phyloP scores from a whole-genome alignment of 2,888 invertebrate genomes.

The Machimus atricapillus region DNA sequence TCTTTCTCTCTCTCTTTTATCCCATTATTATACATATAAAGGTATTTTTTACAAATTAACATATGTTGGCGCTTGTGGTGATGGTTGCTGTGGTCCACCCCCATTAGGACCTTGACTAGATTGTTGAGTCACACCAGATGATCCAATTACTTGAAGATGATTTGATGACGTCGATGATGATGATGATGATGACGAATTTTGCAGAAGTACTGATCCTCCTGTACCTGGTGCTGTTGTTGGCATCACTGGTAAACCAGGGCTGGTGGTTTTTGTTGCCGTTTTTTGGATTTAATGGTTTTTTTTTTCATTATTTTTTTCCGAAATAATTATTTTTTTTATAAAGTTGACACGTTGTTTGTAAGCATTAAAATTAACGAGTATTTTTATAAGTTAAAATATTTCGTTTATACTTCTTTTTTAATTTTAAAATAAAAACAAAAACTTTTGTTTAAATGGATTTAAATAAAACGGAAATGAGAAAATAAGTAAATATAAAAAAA shows the following conservation, averaged over 20 bases:
- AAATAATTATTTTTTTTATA: constrained; percentile 15
- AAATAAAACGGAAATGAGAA: not conserved
- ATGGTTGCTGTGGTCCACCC: constrained; percentile 64
- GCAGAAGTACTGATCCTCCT: constrained; percentile 60
- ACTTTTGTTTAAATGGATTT: not conserved
- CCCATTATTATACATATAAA: not conserved
- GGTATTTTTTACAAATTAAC: constrained; percentile 78
- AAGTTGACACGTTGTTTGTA: constrained; percentile 41
- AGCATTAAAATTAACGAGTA: constrained; percentile 42
- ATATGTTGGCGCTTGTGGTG: constrained; percentile 89
- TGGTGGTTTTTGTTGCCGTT: not conserved
- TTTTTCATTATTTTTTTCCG: not conserved
- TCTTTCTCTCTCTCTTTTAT: not conserved
- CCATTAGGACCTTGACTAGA: constrained; percentile 65
- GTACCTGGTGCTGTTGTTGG: constrained; percentile 61
- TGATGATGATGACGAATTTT: constrained; percentile 58
- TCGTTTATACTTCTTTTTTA: constrained; percentile 27
- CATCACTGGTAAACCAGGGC: constrained; percentile 52
- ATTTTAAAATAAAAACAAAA: not conserved
- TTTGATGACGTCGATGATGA: constrained; percentile 58
- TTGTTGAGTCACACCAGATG: constrained; percentile 46
- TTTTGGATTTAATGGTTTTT: not conserved
- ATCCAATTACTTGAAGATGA: constrained; percentile 56
- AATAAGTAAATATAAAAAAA: not conserved
- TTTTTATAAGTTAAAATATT: constrained; percentile 42